Evolutionary conservation across 2,888 invertebrate genomes (phyloP), one percentile per base, ranked within the genome.

Genomic region (Tridacna gigas): DNA sequence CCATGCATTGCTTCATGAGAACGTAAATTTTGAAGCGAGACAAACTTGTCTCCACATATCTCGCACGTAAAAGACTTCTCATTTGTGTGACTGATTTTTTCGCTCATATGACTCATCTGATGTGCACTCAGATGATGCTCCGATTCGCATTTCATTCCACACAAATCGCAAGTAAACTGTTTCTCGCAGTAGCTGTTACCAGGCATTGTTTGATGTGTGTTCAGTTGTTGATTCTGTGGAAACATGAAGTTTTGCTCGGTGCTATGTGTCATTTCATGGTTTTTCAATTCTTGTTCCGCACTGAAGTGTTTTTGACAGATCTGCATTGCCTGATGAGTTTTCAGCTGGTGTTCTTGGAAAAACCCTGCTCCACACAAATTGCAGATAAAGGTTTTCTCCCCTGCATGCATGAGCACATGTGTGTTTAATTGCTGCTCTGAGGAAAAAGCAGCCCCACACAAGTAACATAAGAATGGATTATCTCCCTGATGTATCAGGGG

Each of bases 391-490:
- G 22, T n/a, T 51, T 51, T 71, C 12, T 71, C 47, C 13, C 51
- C 71, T 20, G 71, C 71, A 25, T 71, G 71, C 22, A 45, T 71
- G 11, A 71, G 71, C 1, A 71, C 71, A 25, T 71, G 71, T 9
- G 51, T 22, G 26, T 71, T 48, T 20, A 71, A 20, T 2, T 71
- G 71, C 15, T 51, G 71, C 51, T 71, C 71, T 7, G 48, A 18
- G n/a, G 71, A 25, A 20, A 71, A 71, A 13, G 51, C 25, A 4
- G 47, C 15, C 22, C 71, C 71, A 51, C 71, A 71, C 71, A 48
- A 71, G 25, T 71, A 71, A 51, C 71, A 71, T 15, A 71, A 51
- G 26, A 67, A 67, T 45, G 37, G 11, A 20, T 45, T 67, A 5
- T 67, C 67, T 20, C 67, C 45, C 28, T 67, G 67, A 45, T 20